These are phyloP conservation scores for Pomatorhinus ruficollis DNA, from an alignment of 2,113 vertebrate genomes.

Conservation along the genomic window DNA sequence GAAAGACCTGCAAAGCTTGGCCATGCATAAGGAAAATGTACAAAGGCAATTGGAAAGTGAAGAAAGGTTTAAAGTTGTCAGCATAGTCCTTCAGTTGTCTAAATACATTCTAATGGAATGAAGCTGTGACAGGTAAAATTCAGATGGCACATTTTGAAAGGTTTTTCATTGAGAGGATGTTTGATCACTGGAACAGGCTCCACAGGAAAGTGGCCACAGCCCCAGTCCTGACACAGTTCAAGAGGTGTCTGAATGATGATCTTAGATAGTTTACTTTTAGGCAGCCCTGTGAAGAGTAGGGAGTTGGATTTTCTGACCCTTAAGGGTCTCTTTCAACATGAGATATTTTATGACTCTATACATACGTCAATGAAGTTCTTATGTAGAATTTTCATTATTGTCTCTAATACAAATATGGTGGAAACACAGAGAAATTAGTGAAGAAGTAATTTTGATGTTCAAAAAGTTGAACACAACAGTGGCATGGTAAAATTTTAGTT, in stretches of 20 bases:
- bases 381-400: neutral
- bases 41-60: neutral
- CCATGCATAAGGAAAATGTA: neutral
- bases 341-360: neutral
- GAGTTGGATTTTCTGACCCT: neutral
- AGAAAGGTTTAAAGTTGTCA: neutral
- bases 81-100: neutral
- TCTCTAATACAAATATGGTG: neutral
- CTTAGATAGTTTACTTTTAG: neutral
- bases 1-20: neutral
- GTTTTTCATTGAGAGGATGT: neutral
- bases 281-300: neutral
- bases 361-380: neutral
- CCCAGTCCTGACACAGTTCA: neutral
- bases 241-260: rapidly evolving
- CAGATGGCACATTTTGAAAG: neutral
- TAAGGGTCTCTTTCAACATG: neutral
- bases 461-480: neutral
- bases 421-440: neutral
- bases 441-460: neutral
- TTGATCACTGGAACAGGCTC: neutral
- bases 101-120: neutral
- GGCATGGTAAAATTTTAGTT: neutral
- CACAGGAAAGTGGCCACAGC: rapidly evolving
- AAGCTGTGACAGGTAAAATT: neutral